Conservation (phyloP, 2,113 vertebrate species). For the Chitala chitala region DNA sequence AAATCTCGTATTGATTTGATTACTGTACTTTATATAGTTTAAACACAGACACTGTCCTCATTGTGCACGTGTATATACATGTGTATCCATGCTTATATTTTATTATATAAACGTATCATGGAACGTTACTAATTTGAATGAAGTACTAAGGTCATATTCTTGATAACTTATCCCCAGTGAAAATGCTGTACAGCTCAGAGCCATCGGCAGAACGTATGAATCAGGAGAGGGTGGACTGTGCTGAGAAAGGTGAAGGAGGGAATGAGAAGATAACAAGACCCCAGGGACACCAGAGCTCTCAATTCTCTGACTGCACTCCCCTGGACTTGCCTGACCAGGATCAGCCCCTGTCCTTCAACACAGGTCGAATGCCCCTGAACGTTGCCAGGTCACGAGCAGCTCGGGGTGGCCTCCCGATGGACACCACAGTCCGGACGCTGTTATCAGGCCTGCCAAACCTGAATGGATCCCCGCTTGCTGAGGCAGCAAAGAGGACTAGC, state of each 20-base stretch:
- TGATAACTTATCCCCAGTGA: conserved; percentile 21
- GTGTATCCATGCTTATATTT: background rate
- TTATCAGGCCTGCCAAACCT: conserved; percentile 59
- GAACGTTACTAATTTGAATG: background rate
- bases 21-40: background rate
- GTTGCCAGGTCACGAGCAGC: conserved; percentile 47
- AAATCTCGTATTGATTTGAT: too few relatives aligned
- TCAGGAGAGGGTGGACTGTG: conserved; percentile 12
- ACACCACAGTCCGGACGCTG: conserved; percentile 50
- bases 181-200: conserved; percentile 28
- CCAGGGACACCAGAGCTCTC: background rate
- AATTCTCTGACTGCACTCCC: background rate
- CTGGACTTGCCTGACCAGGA: conserved; percentile 49
- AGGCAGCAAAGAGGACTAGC: background rate
- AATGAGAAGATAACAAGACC: conserved; percentile 18
- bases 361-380: conserved; percentile 49
- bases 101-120: background rate
- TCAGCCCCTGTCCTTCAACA: conserved; percentile 61
- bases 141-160: background rate
- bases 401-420: conserved; percentile 31
- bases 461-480: conserved; percentile 25
- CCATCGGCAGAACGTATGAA: background rate
- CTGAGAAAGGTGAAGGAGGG: background rate
- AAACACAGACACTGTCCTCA: background rate
- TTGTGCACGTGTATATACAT: background rate